phyloP scores from a whole-genome alignment of 2,888 invertebrate species.

The Horisme vitalbata region DNA sequence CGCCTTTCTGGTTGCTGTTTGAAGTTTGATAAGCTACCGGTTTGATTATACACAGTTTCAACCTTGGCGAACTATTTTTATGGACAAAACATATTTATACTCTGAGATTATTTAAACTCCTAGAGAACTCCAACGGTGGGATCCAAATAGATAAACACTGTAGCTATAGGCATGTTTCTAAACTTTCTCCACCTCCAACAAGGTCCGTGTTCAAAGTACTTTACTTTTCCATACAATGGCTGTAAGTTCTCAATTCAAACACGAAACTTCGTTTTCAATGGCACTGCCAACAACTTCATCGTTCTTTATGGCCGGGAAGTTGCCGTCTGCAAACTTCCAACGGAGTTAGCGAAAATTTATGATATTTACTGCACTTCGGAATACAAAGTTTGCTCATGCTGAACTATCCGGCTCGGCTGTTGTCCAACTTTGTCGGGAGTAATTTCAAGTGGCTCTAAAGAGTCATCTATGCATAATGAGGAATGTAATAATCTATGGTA shows the following conservation, averaged over 20 bases:
- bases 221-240: constrained; percentile 13
- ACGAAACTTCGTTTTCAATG: constrained; percentile 32
- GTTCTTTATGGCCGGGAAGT: constrained; percentile 44
- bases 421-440: constrained; percentile 12
- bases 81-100: too few relatives aligned
- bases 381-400: constrained; percentile 42
- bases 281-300: constrained; percentile 32
- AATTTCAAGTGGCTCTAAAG: constrained; percentile 6
- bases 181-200: constrained; percentile 17
- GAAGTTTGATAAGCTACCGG: constrained; percentile 40
- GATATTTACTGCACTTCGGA: constrained; percentile 46
- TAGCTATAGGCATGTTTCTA: constrained; percentile 4
- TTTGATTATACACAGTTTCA: constrained; percentile 26
- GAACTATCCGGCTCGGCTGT: constrained; percentile 32
- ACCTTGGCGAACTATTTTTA: constrained; percentile 10
- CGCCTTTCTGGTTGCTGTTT: constrained; percentile 59
- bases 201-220: constrained; percentile 19
- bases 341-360: constrained; percentile 44
- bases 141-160: background rate
- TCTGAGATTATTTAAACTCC: too few relatives aligned
- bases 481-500: too few relatives aligned
- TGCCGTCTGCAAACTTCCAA: constrained; percentile 57
- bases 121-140: too few relatives aligned
- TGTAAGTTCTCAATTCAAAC: constrained; percentile 18
- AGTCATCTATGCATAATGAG: background rate